Base-by-base conservation (phyloP, 2,113 vertebrate species). In the Riparia riparia region DNA sequence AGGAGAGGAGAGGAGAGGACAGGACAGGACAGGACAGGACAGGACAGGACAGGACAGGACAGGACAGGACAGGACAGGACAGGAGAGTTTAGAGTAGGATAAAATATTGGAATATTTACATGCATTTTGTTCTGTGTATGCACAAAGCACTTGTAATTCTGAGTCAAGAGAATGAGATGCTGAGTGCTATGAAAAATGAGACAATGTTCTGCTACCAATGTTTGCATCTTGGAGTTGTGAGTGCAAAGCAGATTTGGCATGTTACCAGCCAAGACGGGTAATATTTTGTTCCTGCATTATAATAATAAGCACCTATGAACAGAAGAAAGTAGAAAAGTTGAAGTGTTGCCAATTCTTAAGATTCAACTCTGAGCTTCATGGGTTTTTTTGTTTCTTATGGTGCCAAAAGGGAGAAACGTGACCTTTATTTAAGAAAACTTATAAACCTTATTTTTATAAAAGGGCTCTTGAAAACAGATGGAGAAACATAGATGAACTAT, bases 161-260 rank as follows among this genome's bases (percentile, higher is more conserved):
- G 17, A 69, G 29, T 61, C 10, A 79, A 80, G 32, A 82, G 47
- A 80, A 73, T 29, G 18, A 91, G 31, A 68, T 49, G 8, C 37
- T 84, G 31, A 66, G 17, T 77, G 8, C 4, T 69, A 31, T 25
- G n/a, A 92, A 83, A 86, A 80, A 57, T 53, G 28, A 80, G 11
- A 41, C 0, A 0, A 14, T 60, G 11, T 80, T 80, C 63, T 86
- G 20, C 24, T 83, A 34, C 1, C 8, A 50, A 6, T 2, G 1
- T 72, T 89, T 80, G 10, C 29, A 37, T 17, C 6, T 60, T 29
- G 80, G 21, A 51, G 14, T 53, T 83, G 18, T 57, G 29, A 88
- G 41, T 56, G 18, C 1, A 1, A 72, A 77, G 53, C 9, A 41
- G 17, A 72, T 45, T 64, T 53, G 41, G 9, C 0, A 0, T 51